Conservation (phyloP, 2,113 vertebrate genomes). For the Gallinago undulata region DNA sequence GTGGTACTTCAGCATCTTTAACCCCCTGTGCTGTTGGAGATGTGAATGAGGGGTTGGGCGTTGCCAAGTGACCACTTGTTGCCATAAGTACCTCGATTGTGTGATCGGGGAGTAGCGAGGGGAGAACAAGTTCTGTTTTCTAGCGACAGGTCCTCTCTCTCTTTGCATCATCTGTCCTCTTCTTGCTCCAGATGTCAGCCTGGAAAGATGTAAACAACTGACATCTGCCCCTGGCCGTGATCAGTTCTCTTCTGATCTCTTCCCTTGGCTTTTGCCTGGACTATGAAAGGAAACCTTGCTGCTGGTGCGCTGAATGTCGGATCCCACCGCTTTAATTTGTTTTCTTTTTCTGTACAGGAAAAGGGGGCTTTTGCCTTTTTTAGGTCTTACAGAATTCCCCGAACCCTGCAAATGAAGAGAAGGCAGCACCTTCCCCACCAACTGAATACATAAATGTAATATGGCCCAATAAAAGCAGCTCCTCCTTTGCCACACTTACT, state of each 20-base stretch:
- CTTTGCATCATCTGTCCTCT: not conserved
- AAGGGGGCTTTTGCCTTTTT: not conserved
- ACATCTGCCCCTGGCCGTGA: not conserved
- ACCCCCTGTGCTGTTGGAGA: not conserved
- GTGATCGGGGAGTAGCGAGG: not conserved
- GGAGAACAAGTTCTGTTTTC: not conserved
- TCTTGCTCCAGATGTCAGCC: not conserved
- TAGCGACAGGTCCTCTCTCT: not conserved
- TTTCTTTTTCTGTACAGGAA: not conserved
- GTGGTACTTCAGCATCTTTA: not conserved
- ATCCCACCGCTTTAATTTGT: not conserved
- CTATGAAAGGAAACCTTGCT: not conserved
- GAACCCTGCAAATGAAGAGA: not conserved
- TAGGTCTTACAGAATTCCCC: not conserved
- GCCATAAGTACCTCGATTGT: not conserved
- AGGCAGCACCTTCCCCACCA: not conserved
- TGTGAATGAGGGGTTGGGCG: not conserved
- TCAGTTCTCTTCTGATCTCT: not conserved
- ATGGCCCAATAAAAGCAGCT: not conserved
- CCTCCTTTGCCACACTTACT: not conserved
- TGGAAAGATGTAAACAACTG: not conserved
- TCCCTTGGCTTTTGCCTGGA: not conserved
- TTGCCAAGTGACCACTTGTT: not conserved
- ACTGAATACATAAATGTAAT: not conserved
- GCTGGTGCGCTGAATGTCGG: not conserved